Evolutionary conservation across 2,113 vertebrate species (phyloP).

Genomic region (Anser cygnoides): DNA sequence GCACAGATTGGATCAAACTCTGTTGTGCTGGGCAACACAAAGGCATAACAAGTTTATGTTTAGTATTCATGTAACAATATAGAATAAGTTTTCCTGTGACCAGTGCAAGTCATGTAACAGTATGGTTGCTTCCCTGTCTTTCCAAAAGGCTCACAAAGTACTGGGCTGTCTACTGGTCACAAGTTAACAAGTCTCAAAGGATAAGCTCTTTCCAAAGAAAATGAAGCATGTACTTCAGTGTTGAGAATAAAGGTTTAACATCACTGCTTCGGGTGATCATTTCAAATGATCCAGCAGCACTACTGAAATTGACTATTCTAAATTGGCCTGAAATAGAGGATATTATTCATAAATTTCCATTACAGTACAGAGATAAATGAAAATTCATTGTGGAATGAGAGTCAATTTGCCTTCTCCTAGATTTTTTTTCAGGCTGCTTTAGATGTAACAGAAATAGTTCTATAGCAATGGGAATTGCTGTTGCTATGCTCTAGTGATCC

Average conservation of each 20-base stretch:
- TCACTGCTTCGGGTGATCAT: background rate
- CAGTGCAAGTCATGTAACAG: background rate
- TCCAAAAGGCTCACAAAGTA: background rate
- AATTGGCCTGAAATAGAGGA: background rate
- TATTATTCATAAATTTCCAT: slow-evolving; percentile 12
- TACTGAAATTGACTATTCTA: background rate
- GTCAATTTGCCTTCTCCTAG: slow-evolving; percentile 24
- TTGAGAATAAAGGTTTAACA: background rate
- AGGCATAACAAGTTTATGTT: background rate
- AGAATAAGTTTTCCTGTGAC: background rate
- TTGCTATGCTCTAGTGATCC: background rate
- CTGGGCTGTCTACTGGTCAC: background rate
- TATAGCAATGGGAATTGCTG: slow-evolving; percentile 12
- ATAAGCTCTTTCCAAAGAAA: background rate
- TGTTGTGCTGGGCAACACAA: background rate
- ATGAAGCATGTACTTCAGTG: background rate
- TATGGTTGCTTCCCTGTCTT: background rate
- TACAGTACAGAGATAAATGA: slow-evolving; percentile 26
- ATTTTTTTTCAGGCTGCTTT: slow-evolving; percentile 16
- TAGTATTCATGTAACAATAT: background rate
- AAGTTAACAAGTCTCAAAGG: background rate
- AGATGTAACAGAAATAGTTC: background rate
- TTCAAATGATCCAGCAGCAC: background rate
- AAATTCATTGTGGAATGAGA: slow-evolving; percentile 30
- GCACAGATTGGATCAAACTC: background rate